Evolutionary conservation across 2,888 invertebrate species (phyloP).

Genomic region (Perdita meconis): DNA sequence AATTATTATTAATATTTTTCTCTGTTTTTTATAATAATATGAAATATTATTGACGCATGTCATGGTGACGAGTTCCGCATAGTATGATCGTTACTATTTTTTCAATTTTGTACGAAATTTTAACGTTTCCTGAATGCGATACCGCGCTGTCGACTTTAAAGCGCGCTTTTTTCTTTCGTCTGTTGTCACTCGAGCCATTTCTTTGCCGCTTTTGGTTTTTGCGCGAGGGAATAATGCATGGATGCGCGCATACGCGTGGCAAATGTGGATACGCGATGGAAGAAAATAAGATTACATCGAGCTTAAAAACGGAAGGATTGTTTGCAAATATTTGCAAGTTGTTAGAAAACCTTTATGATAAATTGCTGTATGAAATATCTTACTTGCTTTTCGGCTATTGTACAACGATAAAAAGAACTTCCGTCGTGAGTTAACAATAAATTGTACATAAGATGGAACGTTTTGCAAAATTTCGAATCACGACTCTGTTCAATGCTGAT

Average conservation of each 20-base stretch:
- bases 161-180: conserved; percentile 16
- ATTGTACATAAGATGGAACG: background rate
- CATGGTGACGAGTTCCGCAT: too few species aligned
- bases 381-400: background rate
- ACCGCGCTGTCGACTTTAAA: conserved; percentile 23
- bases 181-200: conserved; percentile 1
- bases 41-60: too few species aligned
- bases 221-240: conserved; percentile 23
- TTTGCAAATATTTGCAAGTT: conserved; percentile 22
- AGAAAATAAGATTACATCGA: conserved; percentile 32
- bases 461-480: too few species aligned
- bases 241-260: background rate
- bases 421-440: background rate
- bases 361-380: conserved; percentile 5
- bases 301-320: conserved; percentile 3
- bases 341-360: background rate
- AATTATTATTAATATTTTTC: too few species aligned
- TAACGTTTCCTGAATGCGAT: background rate
- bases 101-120: background rate
- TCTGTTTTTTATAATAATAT: too few species aligned
- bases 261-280: conserved; percentile 10
- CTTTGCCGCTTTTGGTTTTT: conserved; percentile 12
- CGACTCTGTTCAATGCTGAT: too few species aligned
- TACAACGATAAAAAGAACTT: background rate
- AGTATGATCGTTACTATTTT: too few species aligned